Conservation (phyloP, 2,888 invertebrate genomes). For the Dysmachus trigonus region DNA sequence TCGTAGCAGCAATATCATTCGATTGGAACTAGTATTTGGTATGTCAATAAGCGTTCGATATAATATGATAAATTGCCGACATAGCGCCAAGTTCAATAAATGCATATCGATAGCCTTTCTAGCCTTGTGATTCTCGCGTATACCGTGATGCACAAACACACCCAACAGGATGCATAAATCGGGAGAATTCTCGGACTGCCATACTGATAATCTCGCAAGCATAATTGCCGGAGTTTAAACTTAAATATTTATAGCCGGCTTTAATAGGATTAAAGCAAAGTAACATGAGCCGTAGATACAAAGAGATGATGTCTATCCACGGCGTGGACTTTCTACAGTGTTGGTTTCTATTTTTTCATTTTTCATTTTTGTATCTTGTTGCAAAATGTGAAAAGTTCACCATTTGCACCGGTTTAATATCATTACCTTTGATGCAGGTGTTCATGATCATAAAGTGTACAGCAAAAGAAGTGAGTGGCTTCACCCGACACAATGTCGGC, state of each 20-base stretch:
- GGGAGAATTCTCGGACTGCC: not conserved
- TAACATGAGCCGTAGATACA: not conserved
- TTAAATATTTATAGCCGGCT: conserved; percentile 13
- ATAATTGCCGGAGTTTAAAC: conserved; percentile 17
- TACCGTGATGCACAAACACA: not conserved
- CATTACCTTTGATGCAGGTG: conserved; percentile 20
- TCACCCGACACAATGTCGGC: not conserved
- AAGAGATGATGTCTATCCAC: not conserved
- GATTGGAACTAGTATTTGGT: not conserved
- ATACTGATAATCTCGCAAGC: not conserved
- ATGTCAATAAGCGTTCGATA: not conserved
- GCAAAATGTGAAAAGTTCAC: conserved; percentile 15
- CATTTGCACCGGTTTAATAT: conserved; percentile 30
- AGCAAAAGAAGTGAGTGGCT: not conserved
- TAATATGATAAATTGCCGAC: not conserved
- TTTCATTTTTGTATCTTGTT: not conserved
- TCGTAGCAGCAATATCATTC: not conserved
- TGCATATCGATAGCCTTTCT: not conserved
- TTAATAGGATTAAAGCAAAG: conserved; percentile 3
- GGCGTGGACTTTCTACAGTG: not conserved
- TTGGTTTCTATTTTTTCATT: no score
- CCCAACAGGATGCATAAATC: conserved; percentile 20
- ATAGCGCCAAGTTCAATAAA: not conserved
- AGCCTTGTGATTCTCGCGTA: not conserved
- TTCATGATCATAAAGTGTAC: conserved; percentile 10